Conservation (phyloP, 2,888 invertebrate genomes). For the Salticus scenicus region DNA sequence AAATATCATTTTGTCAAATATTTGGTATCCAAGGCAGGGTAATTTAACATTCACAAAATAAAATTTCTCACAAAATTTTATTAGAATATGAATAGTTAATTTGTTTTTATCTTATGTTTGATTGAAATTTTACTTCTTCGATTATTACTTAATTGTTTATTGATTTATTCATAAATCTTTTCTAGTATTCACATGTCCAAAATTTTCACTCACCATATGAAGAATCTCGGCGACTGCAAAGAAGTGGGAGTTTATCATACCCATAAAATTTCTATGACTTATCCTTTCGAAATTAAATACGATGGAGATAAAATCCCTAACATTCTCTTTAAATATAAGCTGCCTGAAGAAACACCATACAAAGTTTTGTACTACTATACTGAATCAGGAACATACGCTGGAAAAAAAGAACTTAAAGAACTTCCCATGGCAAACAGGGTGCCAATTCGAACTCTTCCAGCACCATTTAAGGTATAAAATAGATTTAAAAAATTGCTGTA, state of each 20-base stretch:
- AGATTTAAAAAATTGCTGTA: too few relatives aligned
- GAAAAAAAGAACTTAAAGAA: not conserved
- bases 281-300: slow-evolving; percentile 16
- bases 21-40: too few relatives aligned
- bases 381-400: slow-evolving; percentile 57
- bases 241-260: slow-evolving; percentile 47
- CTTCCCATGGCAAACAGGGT: slow-evolving; percentile 11
- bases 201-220: slow-evolving; percentile 22
- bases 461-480: slow-evolving; percentile 44
- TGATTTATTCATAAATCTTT: too few relatives aligned
- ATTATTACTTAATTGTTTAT: too few relatives aligned
- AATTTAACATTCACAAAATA: too few relatives aligned
- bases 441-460: slow-evolving; percentile 33
- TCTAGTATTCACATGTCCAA: slow-evolving; percentile 33
- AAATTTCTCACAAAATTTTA: too few relatives aligned
- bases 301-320: not conserved
- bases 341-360: slow-evolving; percentile 20
- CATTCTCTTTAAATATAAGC: slow-evolving; percentile 12
- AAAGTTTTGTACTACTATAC: slow-evolving; percentile 24
- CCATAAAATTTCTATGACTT: slow-evolving; percentile 8
- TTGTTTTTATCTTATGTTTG: too few relatives aligned
- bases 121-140: too few relatives aligned
- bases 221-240: slow-evolving; percentile 40
- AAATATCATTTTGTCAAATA: too few relatives aligned
- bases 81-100: too few relatives aligned